Conservation (phyloP, 2,888 invertebrate species). For the Drosophila aldrichi region DNA sequence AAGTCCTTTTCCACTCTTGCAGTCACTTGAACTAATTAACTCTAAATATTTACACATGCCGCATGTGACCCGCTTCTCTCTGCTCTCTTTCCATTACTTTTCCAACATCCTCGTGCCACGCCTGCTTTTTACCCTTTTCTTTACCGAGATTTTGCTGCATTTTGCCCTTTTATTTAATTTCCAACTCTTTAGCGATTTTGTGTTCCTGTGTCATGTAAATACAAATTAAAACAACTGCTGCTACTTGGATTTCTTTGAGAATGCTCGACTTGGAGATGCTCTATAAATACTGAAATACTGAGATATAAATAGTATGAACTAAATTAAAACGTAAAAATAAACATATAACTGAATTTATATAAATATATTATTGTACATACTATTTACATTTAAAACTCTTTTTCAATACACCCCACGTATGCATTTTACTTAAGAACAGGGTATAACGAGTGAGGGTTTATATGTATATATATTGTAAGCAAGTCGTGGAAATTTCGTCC, state of each 20-base stretch:
- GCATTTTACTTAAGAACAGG: neutral
- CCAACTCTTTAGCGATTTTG: slow-evolving; percentile 50
- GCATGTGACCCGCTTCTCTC: slow-evolving; percentile 26
- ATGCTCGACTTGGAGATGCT: neutral
- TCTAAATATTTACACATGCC: slow-evolving; percentile 61
- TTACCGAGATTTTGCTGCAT: neutral
- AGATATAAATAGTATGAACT: neutral
- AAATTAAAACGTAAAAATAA: neutral
- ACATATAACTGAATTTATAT: neutral
- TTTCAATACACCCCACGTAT: neutral
- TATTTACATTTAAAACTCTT: no score
- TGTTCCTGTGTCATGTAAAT: slow-evolving; percentile 60
- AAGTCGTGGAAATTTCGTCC: slow-evolving; percentile 4
- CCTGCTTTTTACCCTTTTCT: neutral
- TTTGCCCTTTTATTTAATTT: slow-evolving; percentile 16
- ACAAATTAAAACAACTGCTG: slow-evolving; percentile 54
- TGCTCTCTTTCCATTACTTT: neutral
- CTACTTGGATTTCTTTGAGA: rapidly evolving
- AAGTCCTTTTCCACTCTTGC: slow-evolving; percentile 16
- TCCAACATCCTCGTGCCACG: neutral
- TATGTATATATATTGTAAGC: slow-evolving; percentile 2
- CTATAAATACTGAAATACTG: neutral
- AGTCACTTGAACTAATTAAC: slow-evolving; percentile 68
- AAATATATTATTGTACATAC: no score
- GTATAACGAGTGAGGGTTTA: neutral